Evolutionary conservation across 2,113 vertebrate genomes (phyloP).

Genomic region (Channa maculata): DNA sequence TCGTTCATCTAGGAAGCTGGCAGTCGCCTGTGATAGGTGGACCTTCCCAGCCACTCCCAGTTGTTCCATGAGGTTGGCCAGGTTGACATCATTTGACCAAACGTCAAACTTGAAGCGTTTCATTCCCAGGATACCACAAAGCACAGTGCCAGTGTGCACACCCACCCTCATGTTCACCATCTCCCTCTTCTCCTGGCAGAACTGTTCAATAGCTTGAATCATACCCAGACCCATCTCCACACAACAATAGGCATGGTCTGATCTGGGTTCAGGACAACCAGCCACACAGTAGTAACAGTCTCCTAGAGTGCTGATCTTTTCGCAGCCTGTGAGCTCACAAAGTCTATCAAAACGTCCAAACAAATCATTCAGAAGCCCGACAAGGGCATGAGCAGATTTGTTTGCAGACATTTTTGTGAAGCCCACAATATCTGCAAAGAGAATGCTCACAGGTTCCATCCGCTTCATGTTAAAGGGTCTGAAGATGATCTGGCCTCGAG

Average conservation of each 20-base stretch:
- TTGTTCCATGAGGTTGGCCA: constrained; percentile 99
- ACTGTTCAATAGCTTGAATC: constrained; percentile 98
- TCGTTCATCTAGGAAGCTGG: constrained; percentile 94
- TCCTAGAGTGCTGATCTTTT: constrained; percentile 98
- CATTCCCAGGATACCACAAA: constrained; percentile 98
- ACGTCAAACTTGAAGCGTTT: constrained; percentile 99
- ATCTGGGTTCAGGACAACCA: constrained; percentile 94
- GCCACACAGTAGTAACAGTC: constrained; percentile 99
- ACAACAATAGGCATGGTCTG: constrained; percentile 96
- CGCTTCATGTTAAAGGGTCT: constrained; percentile 99
- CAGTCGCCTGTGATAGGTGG: constrained; percentile 95
- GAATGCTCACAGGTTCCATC: constrained; percentile 97
- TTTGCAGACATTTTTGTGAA: constrained; percentile 99
- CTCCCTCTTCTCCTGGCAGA: constrained; percentile 97
- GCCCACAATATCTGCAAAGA: constrained; percentile 98
- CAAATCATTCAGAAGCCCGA: constrained; percentile 95
- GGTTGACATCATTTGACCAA: constrained; percentile 98
- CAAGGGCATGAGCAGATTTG: constrained; percentile 95
- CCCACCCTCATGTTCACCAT: constrained; percentile 99
- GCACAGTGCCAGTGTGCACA: constrained; percentile 95
- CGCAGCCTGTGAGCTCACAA: constrained; percentile 95
- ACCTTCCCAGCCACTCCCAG: constrained; percentile 97
- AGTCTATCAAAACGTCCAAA: constrained; percentile 97
- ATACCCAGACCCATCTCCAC: constrained; percentile 99
- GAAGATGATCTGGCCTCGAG: constrained; percentile 94